Evolutionary conservation across 2,888 invertebrate species (phyloP).

Genomic region (Phymatocera aterrima): DNA sequence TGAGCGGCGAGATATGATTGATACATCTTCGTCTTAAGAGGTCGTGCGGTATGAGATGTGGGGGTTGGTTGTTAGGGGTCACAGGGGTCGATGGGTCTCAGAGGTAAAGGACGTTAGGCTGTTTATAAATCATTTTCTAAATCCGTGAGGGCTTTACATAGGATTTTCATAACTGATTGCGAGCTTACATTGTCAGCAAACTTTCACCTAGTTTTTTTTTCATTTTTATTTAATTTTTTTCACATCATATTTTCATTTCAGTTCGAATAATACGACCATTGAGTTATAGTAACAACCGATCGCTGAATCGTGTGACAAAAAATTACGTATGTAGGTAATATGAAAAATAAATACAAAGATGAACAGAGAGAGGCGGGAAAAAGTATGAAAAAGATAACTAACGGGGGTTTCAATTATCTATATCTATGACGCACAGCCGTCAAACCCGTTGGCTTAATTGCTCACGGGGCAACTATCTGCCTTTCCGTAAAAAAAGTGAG

Average conservation of each 20-base stretch:
- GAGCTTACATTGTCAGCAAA: constrained; percentile 41
- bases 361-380: neutral
- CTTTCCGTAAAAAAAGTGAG: constrained; percentile 20
- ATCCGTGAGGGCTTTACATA: constrained; percentile 38
- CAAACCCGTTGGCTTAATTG: constrained; percentile 28
- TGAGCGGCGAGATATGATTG: constrained; percentile 29
- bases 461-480: neutral
- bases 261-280: neutral
- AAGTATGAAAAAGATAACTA: neutral
- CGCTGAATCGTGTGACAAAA: too few species aligned
- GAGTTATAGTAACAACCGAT: constrained; percentile 24
- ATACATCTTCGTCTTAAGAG: constrained; percentile 43
- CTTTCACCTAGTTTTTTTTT: constrained; percentile 24
- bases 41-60: constrained; percentile 36
- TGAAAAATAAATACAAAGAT: neutral
- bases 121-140: constrained; percentile 42
- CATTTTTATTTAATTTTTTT: too few species aligned
- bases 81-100: constrained; percentile 31
- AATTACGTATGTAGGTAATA: neutral
- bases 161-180: constrained; percentile 43
- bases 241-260: neutral
- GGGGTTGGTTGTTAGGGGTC: constrained; percentile 31
- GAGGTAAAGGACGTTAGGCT: constrained; percentile 19
- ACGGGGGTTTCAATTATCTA: neutral
- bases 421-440: neutral